Evolutionary conservation across 2,888 invertebrate species (phyloP).

Genomic region (Aleiodes leptofemur): DNA sequence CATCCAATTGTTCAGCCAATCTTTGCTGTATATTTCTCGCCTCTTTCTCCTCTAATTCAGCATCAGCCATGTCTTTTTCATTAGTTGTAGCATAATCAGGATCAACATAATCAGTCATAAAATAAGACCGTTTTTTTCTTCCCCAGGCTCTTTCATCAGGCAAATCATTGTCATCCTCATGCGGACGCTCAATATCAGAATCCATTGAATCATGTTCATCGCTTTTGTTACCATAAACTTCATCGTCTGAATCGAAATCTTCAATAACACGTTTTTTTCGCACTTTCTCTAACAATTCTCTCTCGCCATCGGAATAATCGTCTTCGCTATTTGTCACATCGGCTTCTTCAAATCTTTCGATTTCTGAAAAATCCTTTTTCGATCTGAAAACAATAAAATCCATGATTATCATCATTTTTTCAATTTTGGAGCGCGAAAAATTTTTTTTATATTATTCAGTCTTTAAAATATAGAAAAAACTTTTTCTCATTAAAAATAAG

Average conservation of each 20-base stretch:
- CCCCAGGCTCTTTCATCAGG: constrained; percentile 94
- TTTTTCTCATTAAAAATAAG: no score
- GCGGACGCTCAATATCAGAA: constrained; percentile 85
- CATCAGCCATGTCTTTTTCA: constrained; percentile 83
- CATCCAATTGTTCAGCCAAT: constrained; percentile 85
- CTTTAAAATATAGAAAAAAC: constrained; percentile 3
- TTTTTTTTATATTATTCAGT: constrained; percentile 6
- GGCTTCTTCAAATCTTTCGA: constrained; percentile 77
- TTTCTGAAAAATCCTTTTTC: constrained; percentile 38
- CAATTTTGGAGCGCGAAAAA: neutral
- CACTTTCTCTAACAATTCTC: constrained; percentile 79
- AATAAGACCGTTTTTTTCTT: constrained; percentile 85
- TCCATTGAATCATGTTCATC: constrained; percentile 77
- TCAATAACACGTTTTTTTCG: constrained; percentile 76
- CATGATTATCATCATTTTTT: neutral
- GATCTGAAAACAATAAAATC: constrained; percentile 36
- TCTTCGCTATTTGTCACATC: constrained; percentile 84
- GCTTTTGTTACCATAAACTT: constrained; percentile 80
- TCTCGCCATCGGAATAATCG: constrained; percentile 83
- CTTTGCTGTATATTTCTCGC: constrained; percentile 88
- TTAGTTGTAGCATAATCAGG: constrained; percentile 83
- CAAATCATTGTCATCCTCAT: constrained; percentile 82
- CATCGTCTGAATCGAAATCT: constrained; percentile 79
- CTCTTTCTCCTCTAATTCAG: constrained; percentile 89
- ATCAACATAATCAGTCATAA: constrained; percentile 93